A percentile compares a stretch with the other conserved stretches of the same genome.
phyloP scores from a whole-genome alignment of 2,113 vertebrate species.

The Erythrolamprus reginae region DNA sequence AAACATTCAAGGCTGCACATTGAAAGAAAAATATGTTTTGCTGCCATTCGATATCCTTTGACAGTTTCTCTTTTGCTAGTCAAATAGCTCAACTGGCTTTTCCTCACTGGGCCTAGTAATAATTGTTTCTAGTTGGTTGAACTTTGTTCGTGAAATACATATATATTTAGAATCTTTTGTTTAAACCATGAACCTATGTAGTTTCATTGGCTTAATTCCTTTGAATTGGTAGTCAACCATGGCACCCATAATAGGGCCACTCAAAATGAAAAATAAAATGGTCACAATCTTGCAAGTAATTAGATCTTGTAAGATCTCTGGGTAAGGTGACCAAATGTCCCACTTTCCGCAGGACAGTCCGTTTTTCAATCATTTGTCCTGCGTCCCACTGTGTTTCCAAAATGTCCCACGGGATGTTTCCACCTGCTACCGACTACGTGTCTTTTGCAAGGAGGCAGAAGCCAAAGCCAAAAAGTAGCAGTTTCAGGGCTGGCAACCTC shows the following conservation, averaged over 20 bases:
- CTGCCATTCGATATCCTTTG: background rate
- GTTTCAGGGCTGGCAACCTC: no score
- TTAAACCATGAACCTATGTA: background rate
- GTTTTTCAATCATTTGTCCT: no score
- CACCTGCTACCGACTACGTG: no score
- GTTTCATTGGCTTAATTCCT: background rate
- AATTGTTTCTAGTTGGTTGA: background rate
- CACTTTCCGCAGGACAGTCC: no score
- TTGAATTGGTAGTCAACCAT: background rate
- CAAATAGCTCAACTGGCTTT: background rate
- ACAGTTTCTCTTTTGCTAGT: background rate
- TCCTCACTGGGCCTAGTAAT: background rate
- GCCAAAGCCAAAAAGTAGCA: no score
- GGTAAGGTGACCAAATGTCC: no score
- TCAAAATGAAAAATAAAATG: background rate
- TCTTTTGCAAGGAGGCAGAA: no score
- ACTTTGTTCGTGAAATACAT: background rate
- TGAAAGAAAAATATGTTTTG: background rate
- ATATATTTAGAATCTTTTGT: accelerated
- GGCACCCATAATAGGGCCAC: background rate
- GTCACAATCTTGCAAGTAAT: background rate
- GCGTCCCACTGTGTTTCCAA: no score
- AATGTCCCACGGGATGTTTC: no score
- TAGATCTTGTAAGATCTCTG: background rate
- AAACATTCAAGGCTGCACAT: background rate